Evolutionary conservation across 2,888 invertebrate species (phyloP).

Genomic region (Serrognathus titanus): DNA sequence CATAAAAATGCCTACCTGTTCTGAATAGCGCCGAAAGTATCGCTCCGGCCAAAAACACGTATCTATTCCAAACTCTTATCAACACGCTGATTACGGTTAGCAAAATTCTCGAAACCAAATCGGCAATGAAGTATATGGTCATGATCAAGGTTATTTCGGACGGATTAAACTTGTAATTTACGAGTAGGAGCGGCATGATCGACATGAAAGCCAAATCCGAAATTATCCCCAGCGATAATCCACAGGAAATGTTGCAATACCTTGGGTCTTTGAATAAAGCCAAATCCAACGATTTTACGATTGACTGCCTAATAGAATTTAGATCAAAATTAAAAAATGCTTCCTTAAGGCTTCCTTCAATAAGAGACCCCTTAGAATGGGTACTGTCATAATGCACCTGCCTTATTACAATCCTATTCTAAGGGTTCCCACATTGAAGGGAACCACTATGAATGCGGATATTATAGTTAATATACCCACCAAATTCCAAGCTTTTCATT

Average conservation of each 20-base stretch:
- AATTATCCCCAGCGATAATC: slow-evolving; percentile 64
- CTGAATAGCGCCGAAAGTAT: slow-evolving; percentile 64
- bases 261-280: slow-evolving; percentile 60
- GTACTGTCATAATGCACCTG: too few relatives aligned
- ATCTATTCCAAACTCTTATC: slow-evolving; percentile 59
- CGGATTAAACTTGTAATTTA: slow-evolving; percentile 55
- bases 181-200: slow-evolving; percentile 63
- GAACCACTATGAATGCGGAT: too few relatives aligned
- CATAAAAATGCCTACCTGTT: slow-evolving; percentile 54
- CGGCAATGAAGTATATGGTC: slow-evolving; percentile 66
- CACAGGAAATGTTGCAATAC: slow-evolving; percentile 67
- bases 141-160: slow-evolving; percentile 65
- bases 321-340: too few relatives aligned
- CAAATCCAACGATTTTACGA: slow-evolving; percentile 62
- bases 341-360: too few relatives aligned
- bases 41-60: slow-evolving; percentile 63
- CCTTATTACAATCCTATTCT: too few relatives aligned
- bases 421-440: too few relatives aligned
- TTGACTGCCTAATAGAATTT: slow-evolving; percentile 45
- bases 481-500: slow-evolving; percentile 1
- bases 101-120: slow-evolving; percentile 62
- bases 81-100: slow-evolving; percentile 62
- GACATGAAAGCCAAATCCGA: slow-evolving; percentile 70
- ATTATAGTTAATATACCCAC: neutral
- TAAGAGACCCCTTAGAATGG: too few relatives aligned